These are phyloP conservation scores for Drosophila elegans DNA, from an alignment of 1,140 invertebrate species.

Conservation along the genomic window DNA sequence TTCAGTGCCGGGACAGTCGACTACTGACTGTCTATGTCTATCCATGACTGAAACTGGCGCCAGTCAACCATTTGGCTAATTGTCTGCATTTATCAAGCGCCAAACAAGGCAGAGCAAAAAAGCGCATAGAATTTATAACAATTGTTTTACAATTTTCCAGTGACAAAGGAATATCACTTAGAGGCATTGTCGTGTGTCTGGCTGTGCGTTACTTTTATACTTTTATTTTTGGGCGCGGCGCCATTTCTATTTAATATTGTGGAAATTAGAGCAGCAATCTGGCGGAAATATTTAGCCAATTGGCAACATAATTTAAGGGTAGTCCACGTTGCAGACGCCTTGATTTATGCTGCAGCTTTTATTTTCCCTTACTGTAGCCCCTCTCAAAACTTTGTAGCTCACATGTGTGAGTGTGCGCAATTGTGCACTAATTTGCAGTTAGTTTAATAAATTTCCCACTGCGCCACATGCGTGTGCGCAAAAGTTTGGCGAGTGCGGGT, in stretches of 20 bases:
- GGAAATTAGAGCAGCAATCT: constrained; percentile 56
- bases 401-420: constrained; percentile 46
- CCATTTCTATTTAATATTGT: constrained; percentile 60
- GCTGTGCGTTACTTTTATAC: constrained; percentile 55
- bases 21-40: constrained; percentile 28
- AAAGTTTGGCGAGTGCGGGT: constrained; percentile 66
- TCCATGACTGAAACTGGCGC: constrained; percentile 62
- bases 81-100: constrained; percentile 78
- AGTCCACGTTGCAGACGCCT: constrained; percentile 36
- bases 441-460: constrained; percentile 73
- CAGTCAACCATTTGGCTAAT: constrained; percentile 77
- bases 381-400: constrained; percentile 30
- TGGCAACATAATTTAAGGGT: constrained; percentile 70
- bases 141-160: constrained; percentile 73
- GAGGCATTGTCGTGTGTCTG: constrained; percentile 46
- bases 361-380: constrained; percentile 19
- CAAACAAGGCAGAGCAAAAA: constrained; percentile 52
- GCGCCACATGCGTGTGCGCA: constrained; percentile 68
- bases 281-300: constrained; percentile 75
- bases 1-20: constrained; percentile 6
- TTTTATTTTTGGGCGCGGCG: constrained; percentile 62
- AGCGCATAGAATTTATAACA: constrained; percentile 74
- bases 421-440: constrained; percentile 76
- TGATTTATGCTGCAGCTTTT: constrained; percentile 70
- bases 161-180: constrained; percentile 44